phyloP scores from a whole-genome alignment of 1,140 invertebrate species.

The Platyura marginata region DNA sequence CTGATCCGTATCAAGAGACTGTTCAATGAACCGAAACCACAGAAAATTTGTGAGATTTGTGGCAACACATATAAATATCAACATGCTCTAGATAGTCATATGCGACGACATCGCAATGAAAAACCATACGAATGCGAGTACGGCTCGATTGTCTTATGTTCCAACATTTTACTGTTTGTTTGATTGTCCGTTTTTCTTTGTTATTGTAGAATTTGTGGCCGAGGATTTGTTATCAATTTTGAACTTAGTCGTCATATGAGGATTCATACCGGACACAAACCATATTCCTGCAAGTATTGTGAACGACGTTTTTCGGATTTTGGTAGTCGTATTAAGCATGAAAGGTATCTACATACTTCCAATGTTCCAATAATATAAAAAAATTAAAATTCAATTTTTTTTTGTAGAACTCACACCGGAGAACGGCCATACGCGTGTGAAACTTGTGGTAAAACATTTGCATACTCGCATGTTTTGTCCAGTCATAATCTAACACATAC shows the following conservation, averaged over 20 bases:
- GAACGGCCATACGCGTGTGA: conserved; percentile 51
- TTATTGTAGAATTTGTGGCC: conserved; percentile 16
- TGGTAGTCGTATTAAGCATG: conserved; percentile 35
- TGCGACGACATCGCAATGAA: conserved; percentile 18
- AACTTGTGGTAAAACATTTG: conserved; percentile 51
- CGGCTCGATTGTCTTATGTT: too few relatives aligned
- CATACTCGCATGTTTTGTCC: conserved; percentile 39
- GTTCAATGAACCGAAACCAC: conserved; percentile 2
- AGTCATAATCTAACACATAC: conserved; percentile 29
- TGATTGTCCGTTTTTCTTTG: not conserved
- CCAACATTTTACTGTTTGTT: too few relatives aligned
- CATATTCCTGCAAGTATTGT: conserved; percentile 47
- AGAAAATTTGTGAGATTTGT: conserved; percentile 19
- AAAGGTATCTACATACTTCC: conserved; percentile 20
- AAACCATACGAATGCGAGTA: conserved; percentile 22
- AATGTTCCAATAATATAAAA: not conserved
- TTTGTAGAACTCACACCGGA: conserved; percentile 47
- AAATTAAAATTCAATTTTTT: not conserved
- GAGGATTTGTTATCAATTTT: conserved; percentile 22
- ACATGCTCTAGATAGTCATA: conserved; percentile 20
- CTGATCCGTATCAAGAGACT: too few relatives aligned
- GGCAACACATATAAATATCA: conserved; percentile 23
- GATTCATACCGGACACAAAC: conserved; percentile 14
- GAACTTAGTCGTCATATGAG: conserved; percentile 22
- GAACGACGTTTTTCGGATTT: conserved; percentile 46